These are phyloP conservation scores for Melanchra persicariae DNA, from an alignment of 2,888 invertebrate species.

Conservation along the genomic window DNA sequence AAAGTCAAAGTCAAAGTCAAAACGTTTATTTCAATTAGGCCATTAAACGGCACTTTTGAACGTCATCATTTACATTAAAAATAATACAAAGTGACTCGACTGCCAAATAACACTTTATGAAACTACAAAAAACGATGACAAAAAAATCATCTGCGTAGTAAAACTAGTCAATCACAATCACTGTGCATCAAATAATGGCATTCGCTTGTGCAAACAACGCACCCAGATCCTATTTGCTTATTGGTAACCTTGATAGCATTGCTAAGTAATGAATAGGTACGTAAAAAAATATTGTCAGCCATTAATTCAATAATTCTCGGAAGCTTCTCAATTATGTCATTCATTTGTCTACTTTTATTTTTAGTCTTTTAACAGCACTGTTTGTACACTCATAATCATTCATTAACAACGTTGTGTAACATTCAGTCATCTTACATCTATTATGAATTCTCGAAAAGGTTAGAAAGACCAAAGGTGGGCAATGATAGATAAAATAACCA, in stretches of 20 bases:
- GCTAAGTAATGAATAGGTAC: slow-evolving; percentile 33
- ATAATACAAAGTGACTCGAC: no score
- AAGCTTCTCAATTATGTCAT: slow-evolving; percentile 50
- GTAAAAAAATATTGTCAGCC: slow-evolving; percentile 44
- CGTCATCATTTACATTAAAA: no score
- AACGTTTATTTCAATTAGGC: no score
- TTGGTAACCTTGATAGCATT: slow-evolving; percentile 53
- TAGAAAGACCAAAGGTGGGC: slow-evolving; percentile 29
- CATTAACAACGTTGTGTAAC: slow-evolving; percentile 31
- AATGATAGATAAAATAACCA: slow-evolving; percentile 27
- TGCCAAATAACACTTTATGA: no score
- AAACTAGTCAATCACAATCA: slow-evolving; percentile 19
- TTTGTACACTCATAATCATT: slow-evolving; percentile 16
- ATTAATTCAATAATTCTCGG: slow-evolving; percentile 27
- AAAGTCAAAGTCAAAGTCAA: no score
- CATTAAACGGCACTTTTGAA: no score
- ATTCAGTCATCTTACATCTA: slow-evolving; percentile 1
- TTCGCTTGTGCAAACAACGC: slow-evolving; percentile 48
- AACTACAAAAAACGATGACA: background rate
- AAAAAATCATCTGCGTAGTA: slow-evolving; percentile 25
- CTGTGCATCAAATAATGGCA: slow-evolving; percentile 44
- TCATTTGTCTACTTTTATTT: slow-evolving; percentile 31
- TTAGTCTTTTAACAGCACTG: slow-evolving; percentile 5
- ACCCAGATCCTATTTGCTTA: slow-evolving; percentile 55
- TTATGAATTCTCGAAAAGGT: slow-evolving; percentile 9